Conservation (phyloP, 2,797 vertebrate genomes). For the Macropus fuliginosus region DNA sequence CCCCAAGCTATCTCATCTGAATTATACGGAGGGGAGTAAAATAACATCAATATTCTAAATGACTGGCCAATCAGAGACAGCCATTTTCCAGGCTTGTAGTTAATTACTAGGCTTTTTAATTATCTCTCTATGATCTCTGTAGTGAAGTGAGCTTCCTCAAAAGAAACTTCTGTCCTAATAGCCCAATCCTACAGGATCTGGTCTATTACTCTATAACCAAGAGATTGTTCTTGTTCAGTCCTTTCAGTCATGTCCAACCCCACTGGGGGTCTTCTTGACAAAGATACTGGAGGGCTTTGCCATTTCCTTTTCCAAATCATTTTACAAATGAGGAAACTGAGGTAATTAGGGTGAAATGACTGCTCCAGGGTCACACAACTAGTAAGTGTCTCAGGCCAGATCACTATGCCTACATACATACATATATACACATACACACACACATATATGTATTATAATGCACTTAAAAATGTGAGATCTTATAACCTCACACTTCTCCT, state of each 20-base stretch:
- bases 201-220: neutral
- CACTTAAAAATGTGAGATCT: no score
- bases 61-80: neutral
- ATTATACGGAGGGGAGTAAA: neutral
- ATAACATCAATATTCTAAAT: neutral
- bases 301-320: neutral
- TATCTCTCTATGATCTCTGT: neutral
- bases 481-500: no score
- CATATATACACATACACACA: no score
- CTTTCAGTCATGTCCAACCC: no score
- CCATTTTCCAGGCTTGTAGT: neutral
- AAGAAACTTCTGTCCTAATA: neutral
- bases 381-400: no score
- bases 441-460: no score
- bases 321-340: neutral
- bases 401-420: no score
- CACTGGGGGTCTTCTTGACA: no score
- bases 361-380: neutral
- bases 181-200: neutral
- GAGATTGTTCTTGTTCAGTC: no score
- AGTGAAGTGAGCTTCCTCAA: neutral
- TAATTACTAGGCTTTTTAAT: neutral
- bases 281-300: no score
- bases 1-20: constrained; percentile 20
- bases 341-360: neutral